Conservation (phyloP, 2,888 invertebrate genomes). For the Tromatobia lineatoria region DNA sequence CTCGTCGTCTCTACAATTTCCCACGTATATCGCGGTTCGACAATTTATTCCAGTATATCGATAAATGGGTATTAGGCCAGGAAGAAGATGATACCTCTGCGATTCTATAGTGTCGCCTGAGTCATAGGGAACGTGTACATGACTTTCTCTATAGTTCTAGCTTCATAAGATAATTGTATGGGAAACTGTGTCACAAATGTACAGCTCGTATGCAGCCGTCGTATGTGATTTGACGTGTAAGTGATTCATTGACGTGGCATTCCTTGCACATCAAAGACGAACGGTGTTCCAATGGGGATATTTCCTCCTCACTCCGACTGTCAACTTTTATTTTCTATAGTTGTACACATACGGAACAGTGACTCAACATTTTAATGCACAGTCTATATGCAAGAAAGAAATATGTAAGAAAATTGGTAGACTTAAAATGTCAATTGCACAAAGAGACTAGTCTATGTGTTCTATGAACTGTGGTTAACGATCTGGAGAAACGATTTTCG, state of each 20-base stretch:
- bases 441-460: not conserved
- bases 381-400: not conserved
- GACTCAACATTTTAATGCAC: not conserved
- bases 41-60: slow-evolving; percentile 57
- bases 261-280: not conserved
- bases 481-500: not conserved
- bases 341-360: not conserved
- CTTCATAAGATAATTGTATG: slow-evolving; percentile 15
- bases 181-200: slow-evolving; percentile 7
- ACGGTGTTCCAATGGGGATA: not conserved
- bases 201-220: not conserved
- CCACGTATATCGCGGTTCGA: slow-evolving; percentile 42
- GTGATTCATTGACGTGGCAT: slow-evolving; percentile 16
- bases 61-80: slow-evolving; percentile 27
- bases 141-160: not conserved
- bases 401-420: not conserved
- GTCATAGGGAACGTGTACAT: not conserved
- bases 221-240: not conserved
- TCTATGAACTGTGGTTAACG: not conserved
- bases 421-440: not conserved
- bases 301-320: not conserved
- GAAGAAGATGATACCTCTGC: slow-evolving; percentile 2
- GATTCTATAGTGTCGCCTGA: slow-evolving; percentile 26
- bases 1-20: slow-evolving; percentile 27
- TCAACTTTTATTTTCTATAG: not conserved